Evolutionary conservation across 2,888 invertebrate genomes (phyloP).

Genomic region (Spilarctia lutea): DNA sequence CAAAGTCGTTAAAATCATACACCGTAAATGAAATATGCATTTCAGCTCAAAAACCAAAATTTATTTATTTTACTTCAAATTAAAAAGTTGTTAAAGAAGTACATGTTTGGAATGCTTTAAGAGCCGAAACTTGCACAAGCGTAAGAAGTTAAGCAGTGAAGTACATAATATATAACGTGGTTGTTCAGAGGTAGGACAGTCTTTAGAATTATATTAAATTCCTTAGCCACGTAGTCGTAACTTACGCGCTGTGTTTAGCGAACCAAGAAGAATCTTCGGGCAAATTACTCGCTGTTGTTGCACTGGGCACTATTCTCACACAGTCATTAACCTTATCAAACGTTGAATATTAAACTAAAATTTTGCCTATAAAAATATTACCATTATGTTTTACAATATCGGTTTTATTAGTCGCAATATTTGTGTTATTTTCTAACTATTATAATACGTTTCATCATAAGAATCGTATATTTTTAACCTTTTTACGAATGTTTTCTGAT

Average conservation of each 20-base stretch:
- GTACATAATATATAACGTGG: slow-evolving; percentile 27
- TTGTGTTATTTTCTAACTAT: too few relatives aligned
- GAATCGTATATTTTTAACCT: not conserved
- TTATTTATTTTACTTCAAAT: not conserved
- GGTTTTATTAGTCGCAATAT: not conserved
- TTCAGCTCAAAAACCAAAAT: too few relatives aligned
- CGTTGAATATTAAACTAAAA: slow-evolving; percentile 13
- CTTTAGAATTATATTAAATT: slow-evolving; percentile 53
- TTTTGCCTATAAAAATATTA: slow-evolving; percentile 4
- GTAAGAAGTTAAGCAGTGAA: slow-evolving; percentile 41
- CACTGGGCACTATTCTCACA: not conserved
- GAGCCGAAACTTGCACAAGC: slow-evolving; percentile 1
- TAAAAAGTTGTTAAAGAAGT: not conserved
- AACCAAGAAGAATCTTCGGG: slow-evolving; percentile 47
- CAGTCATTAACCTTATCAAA: not conserved
- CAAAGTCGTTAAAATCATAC: too few relatives aligned
- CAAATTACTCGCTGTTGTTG: slow-evolving; percentile 35
- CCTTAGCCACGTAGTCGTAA: slow-evolving; percentile 41
- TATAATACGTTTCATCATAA: not conserved
- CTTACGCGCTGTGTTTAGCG: slow-evolving; percentile 48
- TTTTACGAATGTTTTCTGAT: not conserved
- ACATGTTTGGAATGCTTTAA: not conserved
- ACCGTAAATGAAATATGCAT: not conserved
- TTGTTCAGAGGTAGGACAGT: slow-evolving; percentile 39
- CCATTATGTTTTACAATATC: not conserved